Conservation (phyloP, 2,888 invertebrate genomes). For the Erebia aethiops region DNA sequence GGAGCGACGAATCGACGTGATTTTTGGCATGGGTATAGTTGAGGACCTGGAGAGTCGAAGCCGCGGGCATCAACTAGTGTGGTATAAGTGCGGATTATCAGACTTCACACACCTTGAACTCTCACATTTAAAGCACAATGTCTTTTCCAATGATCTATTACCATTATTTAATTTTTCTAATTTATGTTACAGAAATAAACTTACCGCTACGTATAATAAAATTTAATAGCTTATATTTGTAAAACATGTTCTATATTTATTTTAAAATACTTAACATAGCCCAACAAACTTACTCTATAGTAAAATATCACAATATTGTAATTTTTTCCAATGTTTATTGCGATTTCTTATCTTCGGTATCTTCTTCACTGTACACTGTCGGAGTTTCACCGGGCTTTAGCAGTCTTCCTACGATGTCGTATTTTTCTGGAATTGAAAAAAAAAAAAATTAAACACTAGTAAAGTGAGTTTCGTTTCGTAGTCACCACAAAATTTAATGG, state of each 20-base stretch:
- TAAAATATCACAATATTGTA: slow-evolving; percentile 44
- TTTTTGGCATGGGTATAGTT: too few species aligned
- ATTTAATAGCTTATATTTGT: slow-evolving; percentile 23
- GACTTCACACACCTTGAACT: too few species aligned
- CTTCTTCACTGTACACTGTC: slow-evolving; percentile 68
- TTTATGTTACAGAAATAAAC: neutral
- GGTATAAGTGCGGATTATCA: too few species aligned
- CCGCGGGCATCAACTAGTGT: too few species aligned
- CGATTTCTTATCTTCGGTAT: slow-evolving; percentile 68
- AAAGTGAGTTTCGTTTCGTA: too few species aligned
- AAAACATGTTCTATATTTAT: slow-evolving; percentile 28
- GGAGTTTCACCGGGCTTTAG: slow-evolving; percentile 74
- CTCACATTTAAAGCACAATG: too few species aligned
- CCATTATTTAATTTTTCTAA: too few species aligned
- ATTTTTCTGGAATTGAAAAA: slow-evolving; percentile 67
- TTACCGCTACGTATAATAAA: neutral
- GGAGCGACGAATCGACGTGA: too few species aligned
- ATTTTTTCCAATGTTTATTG: slow-evolving; percentile 50
- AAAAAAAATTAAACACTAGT: neutral
- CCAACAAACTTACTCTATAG: slow-evolving; percentile 41
- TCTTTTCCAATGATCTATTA: too few species aligned
- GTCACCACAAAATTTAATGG: too few species aligned
- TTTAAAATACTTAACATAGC: slow-evolving; percentile 37
- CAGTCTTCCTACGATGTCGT: slow-evolving; percentile 72
- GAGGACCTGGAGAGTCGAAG: too few species aligned